These are phyloP conservation scores for Eptesicus fuscus DNA, from an alignment of 2,113 vertebrate genomes.

Conservation along the genomic window DNA sequence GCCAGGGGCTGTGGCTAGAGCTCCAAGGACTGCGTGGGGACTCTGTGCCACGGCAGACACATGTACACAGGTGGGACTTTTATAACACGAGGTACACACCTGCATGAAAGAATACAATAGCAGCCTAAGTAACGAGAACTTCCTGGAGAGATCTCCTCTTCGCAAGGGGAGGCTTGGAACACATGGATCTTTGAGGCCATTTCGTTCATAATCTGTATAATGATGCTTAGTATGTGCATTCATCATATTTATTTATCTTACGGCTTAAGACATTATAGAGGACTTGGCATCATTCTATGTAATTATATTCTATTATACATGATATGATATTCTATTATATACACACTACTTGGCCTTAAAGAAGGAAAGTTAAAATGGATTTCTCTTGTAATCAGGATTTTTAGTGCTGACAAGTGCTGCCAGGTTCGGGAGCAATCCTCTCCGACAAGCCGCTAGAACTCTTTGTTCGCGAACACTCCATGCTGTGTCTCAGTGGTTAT, in stretches of 20 bases:
- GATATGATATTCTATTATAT: background rate
- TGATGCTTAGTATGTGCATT: background rate
- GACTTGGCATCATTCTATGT: background rate
- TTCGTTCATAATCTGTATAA: background rate
- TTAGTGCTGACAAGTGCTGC: background rate
- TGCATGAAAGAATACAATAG: background rate
- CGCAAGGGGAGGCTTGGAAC: background rate
- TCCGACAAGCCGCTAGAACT: background rate
- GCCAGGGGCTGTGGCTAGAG: background rate
- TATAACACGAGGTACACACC: background rate
- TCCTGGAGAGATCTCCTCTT: background rate
- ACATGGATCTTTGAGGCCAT: background rate
- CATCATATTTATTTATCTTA: background rate
- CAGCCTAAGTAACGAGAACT: background rate
- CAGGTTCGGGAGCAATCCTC: background rate
- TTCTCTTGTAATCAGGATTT: background rate
- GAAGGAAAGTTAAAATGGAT: slow-evolving; percentile 17
- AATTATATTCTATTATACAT: slow-evolving; percentile 3
- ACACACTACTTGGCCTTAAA: slow-evolving; percentile 10
- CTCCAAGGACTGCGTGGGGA: background rate
- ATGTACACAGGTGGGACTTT: background rate
- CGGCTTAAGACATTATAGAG: slow-evolving; percentile 5
- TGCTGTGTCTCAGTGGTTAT: background rate
- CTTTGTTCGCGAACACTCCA: background rate
- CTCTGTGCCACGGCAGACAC: background rate